Conservation (phyloP, 2,113 vertebrate species). For the Tetrax tetrax region DNA sequence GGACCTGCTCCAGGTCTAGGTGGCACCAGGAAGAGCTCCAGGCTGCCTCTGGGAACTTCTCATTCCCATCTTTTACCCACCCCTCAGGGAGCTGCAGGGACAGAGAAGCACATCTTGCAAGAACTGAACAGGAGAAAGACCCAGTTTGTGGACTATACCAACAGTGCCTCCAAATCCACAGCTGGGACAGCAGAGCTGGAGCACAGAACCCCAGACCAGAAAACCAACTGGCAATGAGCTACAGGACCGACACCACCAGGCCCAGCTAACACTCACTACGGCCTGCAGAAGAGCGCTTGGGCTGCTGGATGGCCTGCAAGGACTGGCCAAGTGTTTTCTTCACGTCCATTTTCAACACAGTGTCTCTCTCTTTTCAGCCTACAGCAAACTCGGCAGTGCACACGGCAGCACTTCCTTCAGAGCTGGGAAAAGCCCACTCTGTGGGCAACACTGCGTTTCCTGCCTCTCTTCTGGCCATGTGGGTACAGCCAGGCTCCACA, state of each 20-base stretch:
- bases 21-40: not conserved
- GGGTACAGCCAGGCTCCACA: not conserved
- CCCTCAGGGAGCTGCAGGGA: not conserved
- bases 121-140: not conserved
- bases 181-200: not conserved
- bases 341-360: not conserved
- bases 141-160: not conserved
- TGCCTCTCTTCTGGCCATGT: not conserved
- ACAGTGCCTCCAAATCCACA: not conserved
- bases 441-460: not conserved
- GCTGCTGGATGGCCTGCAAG: not conserved
- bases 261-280: not conserved
- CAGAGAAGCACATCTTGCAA: not conserved
- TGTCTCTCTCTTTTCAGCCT: not conserved
- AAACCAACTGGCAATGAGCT: not conserved
- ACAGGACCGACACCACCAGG: not conserved
- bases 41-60: not conserved
- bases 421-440: not conserved
- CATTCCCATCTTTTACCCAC: not conserved
- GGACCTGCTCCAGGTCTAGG: fast-evolving
- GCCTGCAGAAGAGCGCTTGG: not conserved
- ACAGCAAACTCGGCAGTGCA: not conserved
- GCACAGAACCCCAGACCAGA: not conserved
- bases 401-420: not conserved
- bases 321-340: not conserved